Conservation (phyloP, 2,113 vertebrate species). For the Ammospiza caudacuta region DNA sequence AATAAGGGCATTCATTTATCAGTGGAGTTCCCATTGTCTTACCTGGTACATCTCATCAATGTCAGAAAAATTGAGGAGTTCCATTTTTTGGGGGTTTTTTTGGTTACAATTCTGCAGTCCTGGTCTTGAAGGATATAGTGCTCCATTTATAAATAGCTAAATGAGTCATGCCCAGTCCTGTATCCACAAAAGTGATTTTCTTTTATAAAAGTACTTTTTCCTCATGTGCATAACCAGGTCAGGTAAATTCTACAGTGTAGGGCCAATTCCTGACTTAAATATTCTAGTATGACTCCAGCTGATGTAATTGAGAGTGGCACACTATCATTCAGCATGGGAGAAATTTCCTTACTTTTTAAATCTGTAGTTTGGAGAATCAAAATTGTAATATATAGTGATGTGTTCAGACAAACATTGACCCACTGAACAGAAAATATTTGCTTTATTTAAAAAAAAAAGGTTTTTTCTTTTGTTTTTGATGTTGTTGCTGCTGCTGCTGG, state of each 20-base stretch:
- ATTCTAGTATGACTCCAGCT: neutral
- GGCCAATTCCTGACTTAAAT: neutral
- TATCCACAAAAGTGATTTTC: neutral
- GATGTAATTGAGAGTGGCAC: neutral
- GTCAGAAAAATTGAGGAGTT: neutral
- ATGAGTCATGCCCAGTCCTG: neutral
- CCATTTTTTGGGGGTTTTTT: neutral
- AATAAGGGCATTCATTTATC: neutral
- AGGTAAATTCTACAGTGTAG: neutral
- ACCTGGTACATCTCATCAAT: neutral
- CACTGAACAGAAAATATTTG: neutral
- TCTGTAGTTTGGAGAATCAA: neutral
- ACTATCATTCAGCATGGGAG: neutral
- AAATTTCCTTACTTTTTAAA: neutral
- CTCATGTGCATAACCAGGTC: neutral
- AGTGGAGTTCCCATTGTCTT: neutral
- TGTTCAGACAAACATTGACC: neutral
- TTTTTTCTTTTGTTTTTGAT: neutral
- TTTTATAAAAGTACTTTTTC: neutral
- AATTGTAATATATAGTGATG: neutral
- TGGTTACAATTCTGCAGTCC: neutral
- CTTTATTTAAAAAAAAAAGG: rapidly evolving
- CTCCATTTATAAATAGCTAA: neutral
- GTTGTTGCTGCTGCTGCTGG: neutral
- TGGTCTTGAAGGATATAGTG: neutral